Evolutionary conservation across 2,797 vertebrate species (phyloP).

Genomic region (Champsocephalus gunnari): DNA sequence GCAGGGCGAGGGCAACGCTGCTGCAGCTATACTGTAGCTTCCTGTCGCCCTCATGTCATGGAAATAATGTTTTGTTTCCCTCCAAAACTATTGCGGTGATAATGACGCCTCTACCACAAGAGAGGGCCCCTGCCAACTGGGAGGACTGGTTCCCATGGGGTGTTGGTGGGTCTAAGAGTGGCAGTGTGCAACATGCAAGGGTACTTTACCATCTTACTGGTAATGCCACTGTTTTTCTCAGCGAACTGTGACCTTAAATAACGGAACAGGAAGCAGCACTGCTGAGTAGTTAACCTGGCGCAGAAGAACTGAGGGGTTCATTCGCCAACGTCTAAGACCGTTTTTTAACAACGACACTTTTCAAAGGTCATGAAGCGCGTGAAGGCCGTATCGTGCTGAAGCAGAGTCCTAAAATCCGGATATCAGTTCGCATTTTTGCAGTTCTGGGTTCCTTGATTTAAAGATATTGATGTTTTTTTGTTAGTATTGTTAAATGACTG

Average conservation of each 20-base stretch:
- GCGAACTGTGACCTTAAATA: constrained; percentile 73
- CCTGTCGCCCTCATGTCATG: constrained; percentile 70
- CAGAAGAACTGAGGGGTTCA: constrained; percentile 9
- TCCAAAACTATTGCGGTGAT: constrained; percentile 40
- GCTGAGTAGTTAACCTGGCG: constrained; percentile 30
- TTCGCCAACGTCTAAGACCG: constrained; percentile 7
- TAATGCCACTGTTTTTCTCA: constrained; percentile 79
- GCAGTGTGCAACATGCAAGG: constrained; percentile 31
- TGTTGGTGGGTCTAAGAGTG: constrained; percentile 33
- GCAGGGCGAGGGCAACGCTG: constrained; percentile 45
- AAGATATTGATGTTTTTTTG: too few species aligned
- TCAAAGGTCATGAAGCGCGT: constrained; percentile 5
- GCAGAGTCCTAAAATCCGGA: too few species aligned
- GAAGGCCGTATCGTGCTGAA: not conserved
- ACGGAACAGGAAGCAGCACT: constrained; percentile 71
- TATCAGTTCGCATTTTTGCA: too few species aligned
- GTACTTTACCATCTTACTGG: constrained; percentile 67
- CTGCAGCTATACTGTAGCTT: constrained; percentile 59
- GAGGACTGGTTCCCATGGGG: constrained; percentile 54
- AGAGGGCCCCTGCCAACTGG: constrained; percentile 39
- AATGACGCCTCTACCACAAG: constrained; percentile 41
- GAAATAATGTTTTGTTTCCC: constrained; percentile 54
- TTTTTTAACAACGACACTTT: not conserved
- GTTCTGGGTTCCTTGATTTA: too few species aligned
- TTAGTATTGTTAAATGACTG: too few species aligned